A percentile compares a stretch with the other conserved stretches of the same genome.
Evolutionary conservation across 1,140 invertebrate species (phyloP).

Genomic region (Hermetia illucens): DNA sequence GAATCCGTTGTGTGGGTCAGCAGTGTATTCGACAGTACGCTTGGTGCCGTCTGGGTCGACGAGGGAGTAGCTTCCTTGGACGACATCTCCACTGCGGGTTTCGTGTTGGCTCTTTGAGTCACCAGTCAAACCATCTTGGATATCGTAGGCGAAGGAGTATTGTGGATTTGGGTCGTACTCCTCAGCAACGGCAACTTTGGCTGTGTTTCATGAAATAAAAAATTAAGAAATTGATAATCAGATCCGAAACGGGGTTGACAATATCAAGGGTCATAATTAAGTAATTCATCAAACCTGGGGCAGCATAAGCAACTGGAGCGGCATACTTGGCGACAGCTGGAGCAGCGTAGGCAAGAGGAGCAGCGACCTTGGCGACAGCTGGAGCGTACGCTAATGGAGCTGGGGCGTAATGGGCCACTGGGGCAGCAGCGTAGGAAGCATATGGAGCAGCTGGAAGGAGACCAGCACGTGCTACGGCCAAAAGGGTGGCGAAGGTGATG

Average conservation of each 20-base stretch:
- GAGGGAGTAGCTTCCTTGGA: conserved; percentile 46
- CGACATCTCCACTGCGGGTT: conserved; percentile 43
- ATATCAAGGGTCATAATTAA: not conserved
- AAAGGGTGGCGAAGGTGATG: not conserved
- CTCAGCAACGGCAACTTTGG: conserved; percentile 26
- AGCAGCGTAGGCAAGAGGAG: conserved; percentile 13
- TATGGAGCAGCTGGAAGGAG: not conserved
- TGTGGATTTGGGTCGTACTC: conserved; percentile 39
- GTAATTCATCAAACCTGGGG: conserved; percentile 9
- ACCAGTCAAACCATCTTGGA: conserved; percentile 41
- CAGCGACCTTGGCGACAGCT: conserved; percentile 3
- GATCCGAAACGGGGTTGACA: not conserved
- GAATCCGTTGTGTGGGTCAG: conserved; percentile 34
- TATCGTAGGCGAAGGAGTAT: conserved; percentile 40
- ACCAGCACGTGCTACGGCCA: not conserved
- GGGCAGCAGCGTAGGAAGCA: conserved; percentile 3
- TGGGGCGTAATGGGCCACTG: no score
- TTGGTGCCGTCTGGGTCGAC: conserved; percentile 49
- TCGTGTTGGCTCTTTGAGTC: conserved; percentile 43
- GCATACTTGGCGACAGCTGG: conserved; percentile 10
- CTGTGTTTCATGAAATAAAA: conserved; percentile 8
- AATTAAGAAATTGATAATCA: not conserved
- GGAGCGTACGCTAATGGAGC: conserved; percentile 5
- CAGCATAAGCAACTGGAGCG: conserved; percentile 17
- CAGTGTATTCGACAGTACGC: conserved; percentile 49